Conservation (phyloP, 2,797 vertebrate genomes). For the Ptychadena robeensis region DNA sequence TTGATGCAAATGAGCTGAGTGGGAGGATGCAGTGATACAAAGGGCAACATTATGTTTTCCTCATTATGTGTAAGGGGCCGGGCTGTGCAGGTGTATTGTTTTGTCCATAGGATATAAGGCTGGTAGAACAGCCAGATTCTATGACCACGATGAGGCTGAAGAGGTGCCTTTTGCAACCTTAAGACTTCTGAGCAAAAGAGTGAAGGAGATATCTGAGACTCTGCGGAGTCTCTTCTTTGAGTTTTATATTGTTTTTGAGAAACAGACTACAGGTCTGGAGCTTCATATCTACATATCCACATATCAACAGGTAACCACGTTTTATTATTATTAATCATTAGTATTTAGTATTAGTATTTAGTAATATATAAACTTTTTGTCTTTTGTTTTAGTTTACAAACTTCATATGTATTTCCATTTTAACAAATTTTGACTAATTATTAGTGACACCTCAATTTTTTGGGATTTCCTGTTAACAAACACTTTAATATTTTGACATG, state of each 20-base stretch:
- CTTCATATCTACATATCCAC: background rate
- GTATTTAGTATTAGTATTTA: too few species aligned
- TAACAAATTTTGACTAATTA: too few species aligned
- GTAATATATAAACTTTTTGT: too few species aligned
- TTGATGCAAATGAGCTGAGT: background rate
- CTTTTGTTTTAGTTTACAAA: background rate
- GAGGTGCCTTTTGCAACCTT: background rate
- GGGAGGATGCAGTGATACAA: background rate
- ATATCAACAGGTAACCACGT: constrained; percentile 10
- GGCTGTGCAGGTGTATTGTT: constrained; percentile 26
- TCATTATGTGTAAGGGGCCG: constrained; percentile 37
- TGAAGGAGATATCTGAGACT: background rate
- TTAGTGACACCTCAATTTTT: background rate
- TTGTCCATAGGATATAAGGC: constrained; percentile 46
- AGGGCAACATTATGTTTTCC: constrained; percentile 11
- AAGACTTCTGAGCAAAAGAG: background rate
- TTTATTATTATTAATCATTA: too few species aligned
- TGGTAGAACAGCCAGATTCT: background rate
- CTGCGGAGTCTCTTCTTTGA: background rate
- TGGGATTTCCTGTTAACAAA: too few species aligned
- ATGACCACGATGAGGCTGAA: background rate
- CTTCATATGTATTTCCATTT: background rate
- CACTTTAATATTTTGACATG: too few species aligned
- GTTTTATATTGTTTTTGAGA: background rate
- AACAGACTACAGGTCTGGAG: background rate